Conservation (phyloP, 2,113 vertebrate genomes). For the Clinocottus analis region DNA sequence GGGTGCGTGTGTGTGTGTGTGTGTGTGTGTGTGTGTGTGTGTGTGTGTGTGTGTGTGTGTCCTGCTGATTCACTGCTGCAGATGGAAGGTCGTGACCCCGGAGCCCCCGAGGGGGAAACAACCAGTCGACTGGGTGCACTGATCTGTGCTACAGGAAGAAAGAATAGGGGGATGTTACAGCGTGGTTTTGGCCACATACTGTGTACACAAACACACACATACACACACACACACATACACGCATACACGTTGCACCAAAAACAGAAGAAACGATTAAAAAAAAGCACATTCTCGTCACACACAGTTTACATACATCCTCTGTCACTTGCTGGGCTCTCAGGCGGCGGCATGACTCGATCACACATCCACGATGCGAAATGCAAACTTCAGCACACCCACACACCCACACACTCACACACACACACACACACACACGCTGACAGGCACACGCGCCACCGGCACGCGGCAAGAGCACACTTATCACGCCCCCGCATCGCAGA, state of each 20-base stretch:
- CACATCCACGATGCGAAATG: neutral
- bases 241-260: neutral
- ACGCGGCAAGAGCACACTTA: constrained; percentile 46
- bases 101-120: neutral
- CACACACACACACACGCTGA: constrained; percentile 8
- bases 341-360: neutral
- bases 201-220: too few relatives aligned
- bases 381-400: constrained; percentile 14
- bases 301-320: neutral
- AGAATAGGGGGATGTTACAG: neutral
- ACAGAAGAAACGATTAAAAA: too few relatives aligned
- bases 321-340: neutral
- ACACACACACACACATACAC: neutral
- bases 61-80: constrained; percentile 35
- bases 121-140: neutral
- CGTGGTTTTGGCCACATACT: too few relatives aligned
- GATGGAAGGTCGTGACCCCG: constrained; percentile 12
- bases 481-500: constrained; percentile 59
- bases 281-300: neutral
- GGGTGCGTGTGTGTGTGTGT: too few relatives aligned
- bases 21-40: too few relatives aligned
- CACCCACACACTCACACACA: constrained; percentile 6
- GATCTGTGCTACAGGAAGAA: neutral
- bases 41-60: too few relatives aligned
- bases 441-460: constrained; percentile 9